phyloP scores from a whole-genome alignment of 1,140 invertebrate genomes.

The Cepaea nemoralis region DNA sequence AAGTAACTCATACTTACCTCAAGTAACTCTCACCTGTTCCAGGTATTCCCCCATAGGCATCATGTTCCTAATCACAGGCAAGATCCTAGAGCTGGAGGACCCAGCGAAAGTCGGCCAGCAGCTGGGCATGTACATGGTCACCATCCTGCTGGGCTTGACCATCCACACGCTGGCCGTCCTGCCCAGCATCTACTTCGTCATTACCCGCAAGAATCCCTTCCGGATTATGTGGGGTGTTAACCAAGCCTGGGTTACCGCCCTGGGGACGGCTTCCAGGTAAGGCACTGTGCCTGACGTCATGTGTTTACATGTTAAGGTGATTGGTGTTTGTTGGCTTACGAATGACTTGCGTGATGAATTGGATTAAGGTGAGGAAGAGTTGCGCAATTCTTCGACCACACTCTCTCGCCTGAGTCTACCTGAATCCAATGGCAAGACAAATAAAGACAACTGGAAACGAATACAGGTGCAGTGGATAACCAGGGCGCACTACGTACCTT shows the following conservation, averaged over 20 bases:
- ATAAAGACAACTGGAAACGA: too few relatives aligned
- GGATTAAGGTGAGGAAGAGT: too few relatives aligned
- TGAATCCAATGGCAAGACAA: too few relatives aligned
- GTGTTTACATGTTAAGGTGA: too few relatives aligned
- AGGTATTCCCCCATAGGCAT: constrained; percentile 94
- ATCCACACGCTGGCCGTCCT: constrained; percentile 92
- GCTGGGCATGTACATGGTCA: constrained; percentile 92
- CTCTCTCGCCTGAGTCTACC: too few relatives aligned
- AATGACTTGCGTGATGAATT: too few relatives aligned
- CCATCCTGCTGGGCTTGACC: constrained; percentile 88
- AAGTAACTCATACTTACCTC: too few relatives aligned
- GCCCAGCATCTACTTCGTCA: constrained; percentile 78
- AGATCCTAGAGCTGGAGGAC: constrained; percentile 88
- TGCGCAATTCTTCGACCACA: too few relatives aligned
- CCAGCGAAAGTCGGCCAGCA: constrained; percentile 84
- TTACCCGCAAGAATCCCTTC: constrained; percentile 76
- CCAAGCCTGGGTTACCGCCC: constrained; percentile 78
- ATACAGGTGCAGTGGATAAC: too few relatives aligned
- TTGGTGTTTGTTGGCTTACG: too few relatives aligned
- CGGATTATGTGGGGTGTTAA: constrained; percentile 75
- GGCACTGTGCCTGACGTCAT: background rate
- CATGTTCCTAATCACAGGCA: constrained; percentile 88
- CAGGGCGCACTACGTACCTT: too few relatives aligned
- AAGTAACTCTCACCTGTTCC: constrained; percentile 24
- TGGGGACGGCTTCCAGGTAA: constrained; percentile 74